phyloP scores from a whole-genome alignment of 1,140 invertebrate species.

The Trissolcus basalis region DNA sequence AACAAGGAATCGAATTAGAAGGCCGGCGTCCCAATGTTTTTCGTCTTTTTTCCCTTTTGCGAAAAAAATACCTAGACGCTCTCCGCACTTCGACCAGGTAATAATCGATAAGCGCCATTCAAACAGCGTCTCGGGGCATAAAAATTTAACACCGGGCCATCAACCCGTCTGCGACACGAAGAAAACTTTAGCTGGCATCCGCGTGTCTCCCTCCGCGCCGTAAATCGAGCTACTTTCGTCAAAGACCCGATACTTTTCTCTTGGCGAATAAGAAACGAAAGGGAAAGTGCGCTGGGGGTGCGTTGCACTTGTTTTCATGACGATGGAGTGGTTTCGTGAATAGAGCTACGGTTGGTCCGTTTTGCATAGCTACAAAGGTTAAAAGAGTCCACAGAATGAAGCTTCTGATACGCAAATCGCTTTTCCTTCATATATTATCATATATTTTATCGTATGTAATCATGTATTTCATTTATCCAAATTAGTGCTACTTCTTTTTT shows the following conservation, averaged over 20 bases:
- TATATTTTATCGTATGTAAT: no score
- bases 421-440: constrained; percentile 29
- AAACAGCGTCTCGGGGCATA: constrained; percentile 55
- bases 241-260: constrained; percentile 40
- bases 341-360: constrained; percentile 2
- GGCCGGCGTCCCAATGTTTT: no score
- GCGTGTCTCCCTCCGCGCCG: constrained; percentile 22
- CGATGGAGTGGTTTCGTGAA: constrained; percentile 14
- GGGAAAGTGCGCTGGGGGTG: constrained; percentile 5
- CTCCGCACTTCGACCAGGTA: constrained; percentile 14
- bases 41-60: no score
- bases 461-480: no score
- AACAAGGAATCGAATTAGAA: constrained; percentile 18
- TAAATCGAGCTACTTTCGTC: constrained; percentile 60
- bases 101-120: constrained; percentile 65
- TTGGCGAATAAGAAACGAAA: constrained; percentile 6
- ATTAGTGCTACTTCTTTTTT: no score
- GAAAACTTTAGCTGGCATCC: constrained; percentile 62
- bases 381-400: no score
- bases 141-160: constrained; percentile 60
- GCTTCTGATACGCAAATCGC: neutral
- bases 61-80: no score
- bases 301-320: constrained; percentile 28
- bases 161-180: constrained; percentile 59
- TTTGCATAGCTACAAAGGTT: constrained; percentile 6